Percentiles rank a stretch among this genome's conserved stretches.
These are phyloP conservation scores for Carcharodon carcharias DNA, from an alignment of 2,797 vertebrate species.

Conservation along the genomic window DNA sequence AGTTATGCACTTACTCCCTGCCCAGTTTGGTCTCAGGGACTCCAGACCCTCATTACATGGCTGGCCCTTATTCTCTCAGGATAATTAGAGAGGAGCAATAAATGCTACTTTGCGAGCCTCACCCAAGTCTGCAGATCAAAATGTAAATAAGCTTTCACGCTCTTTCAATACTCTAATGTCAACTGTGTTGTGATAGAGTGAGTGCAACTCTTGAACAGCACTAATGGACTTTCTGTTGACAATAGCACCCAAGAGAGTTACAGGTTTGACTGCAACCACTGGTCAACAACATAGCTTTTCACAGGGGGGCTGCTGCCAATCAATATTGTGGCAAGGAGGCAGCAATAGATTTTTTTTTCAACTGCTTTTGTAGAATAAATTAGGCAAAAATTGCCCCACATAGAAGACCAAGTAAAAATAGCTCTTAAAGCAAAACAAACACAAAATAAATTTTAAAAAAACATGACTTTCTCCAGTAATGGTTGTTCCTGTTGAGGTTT, in stretches of 20 bases:
- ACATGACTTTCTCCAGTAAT: background rate
- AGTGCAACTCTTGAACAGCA: background rate
- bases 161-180: background rate
- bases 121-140: background rate
- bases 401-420: background rate
- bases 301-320: background rate
- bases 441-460: background rate
- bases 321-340: background rate
- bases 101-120: background rate
- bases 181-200: background rate
- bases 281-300: background rate
- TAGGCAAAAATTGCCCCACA: background rate
- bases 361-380: background rate
- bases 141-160: background rate
- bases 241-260: background rate
- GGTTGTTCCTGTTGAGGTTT: background rate
- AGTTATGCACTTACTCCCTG: background rate
- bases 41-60: background rate
- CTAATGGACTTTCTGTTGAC: background rate
- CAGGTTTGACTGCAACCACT: background rate
- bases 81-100: background rate
- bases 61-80: background rate
- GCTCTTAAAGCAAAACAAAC: background rate
- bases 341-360: background rate
- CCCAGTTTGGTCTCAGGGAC: background rate